phyloP scores from a whole-genome alignment of 2,797 vertebrate genomes.

The Chelmon rostratus region DNA sequence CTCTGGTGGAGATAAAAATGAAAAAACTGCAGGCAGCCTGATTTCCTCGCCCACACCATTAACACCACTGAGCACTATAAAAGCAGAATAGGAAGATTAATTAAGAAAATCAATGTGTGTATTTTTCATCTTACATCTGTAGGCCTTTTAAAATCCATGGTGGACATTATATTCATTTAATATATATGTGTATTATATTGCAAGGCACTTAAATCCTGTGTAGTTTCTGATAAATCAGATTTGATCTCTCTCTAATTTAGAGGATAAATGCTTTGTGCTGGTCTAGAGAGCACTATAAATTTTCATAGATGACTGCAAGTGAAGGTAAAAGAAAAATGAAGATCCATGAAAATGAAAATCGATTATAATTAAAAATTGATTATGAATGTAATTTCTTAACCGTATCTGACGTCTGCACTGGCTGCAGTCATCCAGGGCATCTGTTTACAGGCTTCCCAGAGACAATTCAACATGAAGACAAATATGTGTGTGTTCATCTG shows the following conservation, averaged over 20 bases:
- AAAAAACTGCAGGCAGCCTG: too few relatives aligned
- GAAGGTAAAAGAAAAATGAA: not conserved
- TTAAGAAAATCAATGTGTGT: too few relatives aligned
- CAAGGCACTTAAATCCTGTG: too few relatives aligned
- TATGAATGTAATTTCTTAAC: not conserved
- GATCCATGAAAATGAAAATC: not conserved
- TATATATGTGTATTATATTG: too few relatives aligned
- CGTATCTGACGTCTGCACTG: not conserved
- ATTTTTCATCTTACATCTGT: too few relatives aligned
- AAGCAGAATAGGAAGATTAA: too few relatives aligned
- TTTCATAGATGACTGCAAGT: not conserved
- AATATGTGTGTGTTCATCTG: conserved; percentile 21
- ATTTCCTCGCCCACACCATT: too few relatives aligned
- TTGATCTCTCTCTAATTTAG: not conserved
- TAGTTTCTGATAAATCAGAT: too few relatives aligned
- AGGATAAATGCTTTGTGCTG: not conserved
- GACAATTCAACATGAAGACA: conserved; percentile 14
- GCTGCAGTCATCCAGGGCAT: not conserved
- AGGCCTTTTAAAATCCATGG: too few relatives aligned
- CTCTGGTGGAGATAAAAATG: too few relatives aligned
- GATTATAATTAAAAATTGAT: not conserved
- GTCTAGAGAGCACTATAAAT: not conserved
- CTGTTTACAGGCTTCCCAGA: not conserved
- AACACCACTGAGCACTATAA: too few relatives aligned
- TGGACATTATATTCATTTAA: too few relatives aligned